Percentiles rank a stretch among this genome's conserved stretches.
Evolutionary conservation across 1,140 invertebrate genomes (phyloP).

Genomic region (Luehdorfia chinensis): DNA sequence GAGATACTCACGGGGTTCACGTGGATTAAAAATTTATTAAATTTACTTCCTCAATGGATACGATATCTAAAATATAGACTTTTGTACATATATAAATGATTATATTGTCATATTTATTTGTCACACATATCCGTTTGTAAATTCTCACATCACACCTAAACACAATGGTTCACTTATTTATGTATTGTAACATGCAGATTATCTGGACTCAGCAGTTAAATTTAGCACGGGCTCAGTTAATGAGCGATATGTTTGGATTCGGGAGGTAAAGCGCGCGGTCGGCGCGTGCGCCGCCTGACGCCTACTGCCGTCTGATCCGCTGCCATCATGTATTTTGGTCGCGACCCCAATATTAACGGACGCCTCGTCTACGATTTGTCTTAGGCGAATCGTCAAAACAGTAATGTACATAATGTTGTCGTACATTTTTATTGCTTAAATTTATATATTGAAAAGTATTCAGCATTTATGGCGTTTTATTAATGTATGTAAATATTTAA

Average conservation of each 20-base stretch:
- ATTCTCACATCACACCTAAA: slow-evolving; percentile 54
- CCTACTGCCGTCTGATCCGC: slow-evolving; percentile 57
- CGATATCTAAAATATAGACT: slow-evolving; percentile 20
- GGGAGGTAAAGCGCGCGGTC: slow-evolving; percentile 55
- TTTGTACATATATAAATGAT: neutral
- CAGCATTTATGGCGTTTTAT: too few species aligned
- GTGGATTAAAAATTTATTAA: slow-evolving; percentile 38
- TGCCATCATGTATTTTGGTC: slow-evolving; percentile 68
- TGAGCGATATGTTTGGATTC: slow-evolving; percentile 52
- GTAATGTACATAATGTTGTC: slow-evolving; percentile 31
- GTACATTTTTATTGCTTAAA: slow-evolving; percentile 1
- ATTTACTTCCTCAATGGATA: slow-evolving; percentile 44
- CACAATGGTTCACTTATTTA: slow-evolving; percentile 46
- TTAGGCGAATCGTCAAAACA: slow-evolving; percentile 67
- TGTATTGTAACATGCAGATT: slow-evolving; percentile 60
- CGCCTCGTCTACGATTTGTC: slow-evolving; percentile 72
- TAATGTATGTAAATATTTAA: too few species aligned
- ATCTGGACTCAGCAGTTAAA: slow-evolving; percentile 65
- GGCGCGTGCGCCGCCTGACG: slow-evolving; percentile 69
- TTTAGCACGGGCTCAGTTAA: slow-evolving; percentile 63
- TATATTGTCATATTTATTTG: slow-evolving; percentile 21
- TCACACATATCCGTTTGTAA: slow-evolving; percentile 30
- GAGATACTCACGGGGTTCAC: slow-evolving; percentile 57
- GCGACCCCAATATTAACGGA: slow-evolving; percentile 67
- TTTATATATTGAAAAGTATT: too few species aligned